phyloP scores from a whole-genome alignment of 2,797 vertebrate genomes.

The Sardinella longiceps region DNA sequence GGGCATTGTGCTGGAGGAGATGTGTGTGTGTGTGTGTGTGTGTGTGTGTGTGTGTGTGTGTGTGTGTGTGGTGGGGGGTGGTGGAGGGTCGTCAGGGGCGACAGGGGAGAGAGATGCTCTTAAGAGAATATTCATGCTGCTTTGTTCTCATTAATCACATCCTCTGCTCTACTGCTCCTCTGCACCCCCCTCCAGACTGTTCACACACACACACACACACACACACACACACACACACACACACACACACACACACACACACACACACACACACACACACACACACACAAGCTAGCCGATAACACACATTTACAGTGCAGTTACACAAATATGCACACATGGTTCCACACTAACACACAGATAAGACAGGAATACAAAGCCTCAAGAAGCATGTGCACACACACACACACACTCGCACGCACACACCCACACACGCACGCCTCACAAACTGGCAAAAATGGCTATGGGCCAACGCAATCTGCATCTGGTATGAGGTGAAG shows the following conservation, averaged over 20 bases:
- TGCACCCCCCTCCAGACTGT: constrained; percentile 46
- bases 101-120: constrained; percentile 36
- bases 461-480: constrained; percentile 69
- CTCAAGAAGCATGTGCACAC: constrained; percentile 26
- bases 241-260: constrained; percentile 44
- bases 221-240: constrained; percentile 39
- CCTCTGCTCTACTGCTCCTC: constrained; percentile 56
- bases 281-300: neutral
- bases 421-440: too few relatives aligned
- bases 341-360: neutral
- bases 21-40: constrained; percentile 3
- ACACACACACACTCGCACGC: constrained; percentile 22
- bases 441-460: constrained; percentile 51
- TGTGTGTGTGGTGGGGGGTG: neutral
- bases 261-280: constrained; percentile 38
- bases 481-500: constrained; percentile 55
- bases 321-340: constrained; percentile 32
- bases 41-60: neutral
- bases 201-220: constrained; percentile 26
- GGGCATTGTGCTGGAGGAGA: neutral
- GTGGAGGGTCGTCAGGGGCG: neutral
- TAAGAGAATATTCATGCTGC: constrained; percentile 63
- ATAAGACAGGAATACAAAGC: neutral
- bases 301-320: neutral
- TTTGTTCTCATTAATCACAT: constrained; percentile 68